Evolutionary conservation across 2,113 vertebrate species (phyloP).

Genomic region (Phasianus colchicus): DNA sequence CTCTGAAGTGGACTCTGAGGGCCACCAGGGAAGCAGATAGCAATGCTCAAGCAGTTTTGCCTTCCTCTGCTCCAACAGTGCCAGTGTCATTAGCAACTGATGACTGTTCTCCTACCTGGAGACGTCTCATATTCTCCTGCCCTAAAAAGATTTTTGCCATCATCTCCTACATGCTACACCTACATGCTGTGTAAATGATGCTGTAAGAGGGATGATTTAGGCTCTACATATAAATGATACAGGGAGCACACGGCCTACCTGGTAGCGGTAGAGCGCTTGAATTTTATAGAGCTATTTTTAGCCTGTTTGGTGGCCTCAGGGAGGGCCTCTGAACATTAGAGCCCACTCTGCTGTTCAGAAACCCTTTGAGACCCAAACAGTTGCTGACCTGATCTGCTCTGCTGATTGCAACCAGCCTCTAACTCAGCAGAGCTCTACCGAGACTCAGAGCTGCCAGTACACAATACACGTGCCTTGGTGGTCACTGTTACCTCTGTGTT

Average conservation of each 20-base stretch:
- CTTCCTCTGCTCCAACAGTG: neutral
- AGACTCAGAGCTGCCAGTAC: rapidly evolving
- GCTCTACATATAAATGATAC: rapidly evolving
- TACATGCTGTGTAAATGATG: neutral
- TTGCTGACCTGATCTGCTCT: neutral
- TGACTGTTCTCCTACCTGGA: neutral
- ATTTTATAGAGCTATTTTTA: neutral
- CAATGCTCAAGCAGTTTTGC: neutral
- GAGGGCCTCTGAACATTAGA: neutral
- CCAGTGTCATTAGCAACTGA: neutral
- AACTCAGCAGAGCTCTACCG: rapidly evolving
- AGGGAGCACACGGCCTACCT: neutral
- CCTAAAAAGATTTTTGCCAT: neutral
- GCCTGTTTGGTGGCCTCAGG: neutral
- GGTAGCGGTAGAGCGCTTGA: neutral
- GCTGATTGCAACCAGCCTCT: neutral
- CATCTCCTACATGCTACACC: neutral
- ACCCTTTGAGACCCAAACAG: neutral
- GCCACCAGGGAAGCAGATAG: neutral
- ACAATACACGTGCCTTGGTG: rapidly evolving
- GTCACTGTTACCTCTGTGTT: neutral
- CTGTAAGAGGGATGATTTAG: neutral
- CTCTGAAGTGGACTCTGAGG: neutral
- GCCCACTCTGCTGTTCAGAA: neutral
- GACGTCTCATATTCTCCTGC: neutral